These are phyloP conservation scores for Drosophila repleta DNA, from an alignment of 1,140 invertebrate genomes.

Conservation along the genomic window DNA sequence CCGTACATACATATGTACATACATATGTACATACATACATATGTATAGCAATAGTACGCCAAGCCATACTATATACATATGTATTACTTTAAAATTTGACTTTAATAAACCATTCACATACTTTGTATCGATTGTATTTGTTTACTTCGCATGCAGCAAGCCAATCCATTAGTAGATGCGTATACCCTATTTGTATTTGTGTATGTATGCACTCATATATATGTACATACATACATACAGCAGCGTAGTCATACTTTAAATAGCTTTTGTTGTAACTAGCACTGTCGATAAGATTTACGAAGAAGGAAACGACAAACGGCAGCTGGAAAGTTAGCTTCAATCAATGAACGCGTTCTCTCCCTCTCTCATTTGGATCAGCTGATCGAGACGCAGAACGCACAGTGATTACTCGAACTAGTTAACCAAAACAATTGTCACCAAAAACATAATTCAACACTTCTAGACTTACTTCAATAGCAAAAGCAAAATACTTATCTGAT, in stretches of 20 bases:
- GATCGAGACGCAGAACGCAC: constrained; percentile 36
- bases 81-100: too few species aligned
- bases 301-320: constrained; percentile 66
- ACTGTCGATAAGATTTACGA: constrained; percentile 64
- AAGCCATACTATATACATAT: too few species aligned
- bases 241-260: constrained; percentile 53
- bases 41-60: too few species aligned
- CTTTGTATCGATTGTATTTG: constrained; percentile 29
- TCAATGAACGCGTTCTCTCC: constrained; percentile 62
- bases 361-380: constrained; percentile 41
- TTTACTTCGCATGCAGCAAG: constrained; percentile 18
- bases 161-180: neutral
- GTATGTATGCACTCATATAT: constrained; percentile 9
- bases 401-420: constrained; percentile 11
- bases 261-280: constrained; percentile 40
- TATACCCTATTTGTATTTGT: neutral
- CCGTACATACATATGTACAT: neutral
- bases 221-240: constrained; percentile 1
- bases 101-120: constrained; percentile 18
- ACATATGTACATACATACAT: neutral
- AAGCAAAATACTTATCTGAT: too few species aligned
- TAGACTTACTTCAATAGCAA: too few species aligned
- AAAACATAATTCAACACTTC: too few species aligned
- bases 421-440: neutral
- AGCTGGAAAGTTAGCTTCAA: constrained; percentile 63